A percentile compares a stretch with the other conserved stretches of the same genome.
These are phyloP conservation scores for Aromia moschata DNA, from an alignment of 2,888 invertebrate species.

Conservation along the genomic window DNA sequence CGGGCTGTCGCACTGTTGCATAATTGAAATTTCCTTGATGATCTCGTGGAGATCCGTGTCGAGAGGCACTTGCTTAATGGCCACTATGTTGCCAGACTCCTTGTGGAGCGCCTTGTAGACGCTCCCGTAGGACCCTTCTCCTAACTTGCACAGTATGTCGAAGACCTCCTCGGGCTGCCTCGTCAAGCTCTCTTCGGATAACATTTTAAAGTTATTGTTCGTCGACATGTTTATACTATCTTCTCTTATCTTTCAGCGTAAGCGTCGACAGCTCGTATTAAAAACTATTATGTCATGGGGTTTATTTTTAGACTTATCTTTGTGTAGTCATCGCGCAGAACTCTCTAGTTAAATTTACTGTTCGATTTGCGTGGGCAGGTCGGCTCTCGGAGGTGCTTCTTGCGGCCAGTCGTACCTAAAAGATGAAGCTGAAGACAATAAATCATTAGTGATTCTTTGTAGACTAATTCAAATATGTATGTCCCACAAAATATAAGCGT, in stretches of 20 bases:
- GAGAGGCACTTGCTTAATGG: constrained; percentile 98
- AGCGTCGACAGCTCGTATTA: neutral
- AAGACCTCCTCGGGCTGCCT: constrained; percentile 99
- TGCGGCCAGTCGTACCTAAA: constrained; percentile 36
- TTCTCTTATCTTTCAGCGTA: constrained; percentile 13
- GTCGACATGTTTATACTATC: constrained; percentile 38
- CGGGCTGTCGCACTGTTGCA: constrained; percentile 99
- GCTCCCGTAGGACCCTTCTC: constrained; percentile 97
- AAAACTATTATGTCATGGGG: constrained; percentile 13
- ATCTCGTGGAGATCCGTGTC: constrained; percentile 99
- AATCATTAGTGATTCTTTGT: constrained; percentile 29
- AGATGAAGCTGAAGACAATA: constrained; percentile 44
- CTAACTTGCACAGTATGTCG: constrained; percentile 98
- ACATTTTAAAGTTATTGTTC: constrained; percentile 78
- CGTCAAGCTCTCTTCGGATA: constrained; percentile 96
- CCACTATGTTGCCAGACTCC: constrained; percentile 94
- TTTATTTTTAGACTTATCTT: constrained; percentile 12
- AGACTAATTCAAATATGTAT: no score
- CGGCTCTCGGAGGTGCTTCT: constrained; percentile 5
- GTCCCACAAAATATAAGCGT: no score
- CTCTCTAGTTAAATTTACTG: neutral
- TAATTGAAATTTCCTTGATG: constrained; percentile 99
- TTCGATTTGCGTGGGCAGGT: constrained; percentile 23
- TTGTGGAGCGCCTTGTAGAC: constrained; percentile 99
- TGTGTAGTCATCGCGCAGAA: constrained; percentile 10